Conservation (phyloP, 2,113 vertebrate genomes). For the Corythoichthys haematopterus region DNA sequence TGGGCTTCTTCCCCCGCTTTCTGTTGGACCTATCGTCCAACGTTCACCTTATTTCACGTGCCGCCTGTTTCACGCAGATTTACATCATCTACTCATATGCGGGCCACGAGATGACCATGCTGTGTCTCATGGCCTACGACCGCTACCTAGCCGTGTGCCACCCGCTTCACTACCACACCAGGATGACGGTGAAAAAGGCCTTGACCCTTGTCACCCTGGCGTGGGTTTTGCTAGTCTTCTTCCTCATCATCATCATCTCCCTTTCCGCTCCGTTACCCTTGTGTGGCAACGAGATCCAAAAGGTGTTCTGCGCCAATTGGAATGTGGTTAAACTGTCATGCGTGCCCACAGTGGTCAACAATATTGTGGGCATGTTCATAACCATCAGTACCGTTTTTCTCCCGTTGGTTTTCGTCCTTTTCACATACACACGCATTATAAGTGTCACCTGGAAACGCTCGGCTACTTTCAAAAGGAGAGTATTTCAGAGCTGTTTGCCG, state of each 20-base stretch:
- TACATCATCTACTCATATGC: constrained; percentile 39
- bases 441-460: constrained; percentile 26
- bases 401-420: constrained; percentile 29
- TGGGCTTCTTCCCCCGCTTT: constrained; percentile 45
- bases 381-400: constrained; percentile 12
- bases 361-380: constrained; percentile 21
- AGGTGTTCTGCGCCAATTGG: constrained; percentile 33
- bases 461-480: constrained; percentile 29
- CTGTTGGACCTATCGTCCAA: constrained; percentile 40
- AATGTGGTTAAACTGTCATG: constrained; percentile 43
- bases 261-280: constrained; percentile 26
- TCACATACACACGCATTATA: constrained; percentile 32
- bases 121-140: constrained; percentile 47
- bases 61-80: constrained; percentile 43
- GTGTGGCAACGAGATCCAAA: constrained; percentile 37
- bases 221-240: constrained; percentile 14
- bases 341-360: constrained; percentile 15
- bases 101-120: constrained; percentile 28
- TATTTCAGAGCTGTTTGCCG: constrained; percentile 33
- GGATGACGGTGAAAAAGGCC: constrained; percentile 29
- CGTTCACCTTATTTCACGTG: constrained; percentile 35
- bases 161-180: constrained; percentile 44
- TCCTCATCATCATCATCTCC: not conserved
- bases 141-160: constrained; percentile 46
- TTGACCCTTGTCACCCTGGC: constrained; percentile 6